These are phyloP conservation scores for Indicator indicator DNA, from an alignment of 2,113 vertebrate genomes.

Conservation along the genomic window DNA sequence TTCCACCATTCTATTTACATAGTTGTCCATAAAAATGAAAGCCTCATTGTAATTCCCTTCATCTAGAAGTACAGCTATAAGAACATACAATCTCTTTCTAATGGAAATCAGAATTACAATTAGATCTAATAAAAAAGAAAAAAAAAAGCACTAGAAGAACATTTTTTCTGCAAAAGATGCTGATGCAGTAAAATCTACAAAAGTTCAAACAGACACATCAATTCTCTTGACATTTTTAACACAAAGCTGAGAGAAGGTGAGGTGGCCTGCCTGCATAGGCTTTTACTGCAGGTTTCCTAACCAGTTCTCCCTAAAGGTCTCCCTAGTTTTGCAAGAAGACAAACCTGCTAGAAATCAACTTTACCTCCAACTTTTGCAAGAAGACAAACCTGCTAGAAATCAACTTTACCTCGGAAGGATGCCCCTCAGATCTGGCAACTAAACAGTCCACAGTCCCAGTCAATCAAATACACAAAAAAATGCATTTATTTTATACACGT, in stretches of 20 bases:
- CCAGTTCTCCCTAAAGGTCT: background rate
- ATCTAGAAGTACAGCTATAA: background rate
- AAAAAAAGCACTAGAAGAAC: background rate
- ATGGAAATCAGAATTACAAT: slow-evolving; percentile 26
- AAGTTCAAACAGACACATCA: background rate
- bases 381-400: background rate
- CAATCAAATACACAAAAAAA: background rate
- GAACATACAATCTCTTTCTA: background rate
- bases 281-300: background rate
- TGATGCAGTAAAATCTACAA: background rate
- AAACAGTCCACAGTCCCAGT: background rate
- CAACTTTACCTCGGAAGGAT: background rate
- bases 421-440: background rate
- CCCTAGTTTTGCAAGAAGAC: background rate
- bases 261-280: background rate
- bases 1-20: slow-evolving; percentile 28
- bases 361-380: background rate
- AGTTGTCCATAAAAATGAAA: background rate
- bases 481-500: background rate
- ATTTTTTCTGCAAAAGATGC: background rate
- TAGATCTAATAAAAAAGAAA: background rate
- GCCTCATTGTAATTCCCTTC: background rate
- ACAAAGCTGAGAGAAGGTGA: background rate
- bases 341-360: background rate
- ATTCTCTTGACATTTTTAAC: background rate